Conservation (phyloP, 2,113 vertebrate species). For the Atlantisia rogersi region DNA sequence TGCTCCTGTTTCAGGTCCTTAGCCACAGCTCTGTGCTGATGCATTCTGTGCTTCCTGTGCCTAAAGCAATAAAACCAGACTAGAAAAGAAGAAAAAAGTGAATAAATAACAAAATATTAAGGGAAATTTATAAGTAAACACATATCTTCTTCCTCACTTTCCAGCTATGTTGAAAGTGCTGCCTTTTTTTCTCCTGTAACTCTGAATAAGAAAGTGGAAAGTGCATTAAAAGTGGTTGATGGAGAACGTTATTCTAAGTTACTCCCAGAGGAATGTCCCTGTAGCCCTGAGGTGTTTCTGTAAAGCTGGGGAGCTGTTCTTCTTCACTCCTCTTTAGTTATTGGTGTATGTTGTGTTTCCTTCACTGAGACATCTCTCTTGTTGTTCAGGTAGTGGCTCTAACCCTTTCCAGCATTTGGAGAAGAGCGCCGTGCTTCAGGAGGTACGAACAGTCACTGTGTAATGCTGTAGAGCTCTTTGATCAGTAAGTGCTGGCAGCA, state of each 20-base stretch:
- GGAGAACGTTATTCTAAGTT: not conserved
- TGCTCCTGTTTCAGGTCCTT: not conserved
- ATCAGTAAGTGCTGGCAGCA: not conserved
- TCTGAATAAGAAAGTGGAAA: not conserved
- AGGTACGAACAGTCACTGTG: constrained; percentile 76
- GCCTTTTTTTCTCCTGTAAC: fast-evolving
- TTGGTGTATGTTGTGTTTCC: fast-evolving
- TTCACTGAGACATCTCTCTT: not conserved
- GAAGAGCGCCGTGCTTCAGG: constrained; percentile 96
- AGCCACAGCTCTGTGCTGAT: not conserved
- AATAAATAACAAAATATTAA: not conserved
- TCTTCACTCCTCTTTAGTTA: not conserved
- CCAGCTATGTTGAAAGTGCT: not conserved
- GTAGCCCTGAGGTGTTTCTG: not conserved
- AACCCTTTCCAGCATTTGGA: constrained; percentile 98
- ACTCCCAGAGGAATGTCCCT: not conserved
- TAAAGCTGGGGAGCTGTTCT: not conserved
- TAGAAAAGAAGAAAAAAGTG: too few species aligned
- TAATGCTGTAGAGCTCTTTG: not conserved
- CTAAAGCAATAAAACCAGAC: not conserved
- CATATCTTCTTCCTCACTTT: not conserved
- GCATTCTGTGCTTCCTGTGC: not conserved
- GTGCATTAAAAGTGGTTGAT: not conserved
- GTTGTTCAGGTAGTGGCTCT: constrained; percentile 87
- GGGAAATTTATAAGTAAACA: not conserved